Conservation (phyloP, 2,888 invertebrate species). For the Koerneria pararmatus region DNA sequence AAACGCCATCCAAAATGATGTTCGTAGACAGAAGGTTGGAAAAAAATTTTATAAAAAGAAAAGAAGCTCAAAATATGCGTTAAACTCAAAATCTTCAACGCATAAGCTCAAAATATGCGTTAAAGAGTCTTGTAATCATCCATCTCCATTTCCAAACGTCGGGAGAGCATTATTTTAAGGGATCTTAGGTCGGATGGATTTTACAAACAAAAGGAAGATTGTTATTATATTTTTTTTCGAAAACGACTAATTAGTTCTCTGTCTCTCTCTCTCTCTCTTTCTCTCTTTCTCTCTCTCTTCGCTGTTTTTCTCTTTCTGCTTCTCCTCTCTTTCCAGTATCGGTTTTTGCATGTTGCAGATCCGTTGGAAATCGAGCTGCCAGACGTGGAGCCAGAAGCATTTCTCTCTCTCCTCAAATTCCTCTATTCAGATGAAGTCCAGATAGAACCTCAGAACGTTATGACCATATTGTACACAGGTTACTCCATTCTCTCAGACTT, state of each 20-base stretch:
- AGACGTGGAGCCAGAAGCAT: constrained; percentile 79
- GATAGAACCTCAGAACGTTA: constrained; percentile 79
- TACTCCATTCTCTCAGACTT: too few species aligned
- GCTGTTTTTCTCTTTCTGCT: not conserved
- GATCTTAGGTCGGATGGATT: too few species aligned
- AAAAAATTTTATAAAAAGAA: too few species aligned
- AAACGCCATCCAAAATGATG: too few species aligned
- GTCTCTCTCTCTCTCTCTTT: constrained; percentile 3
- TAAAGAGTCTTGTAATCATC: too few species aligned
- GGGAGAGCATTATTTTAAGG: too few species aligned
- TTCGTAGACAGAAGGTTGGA: too few species aligned
- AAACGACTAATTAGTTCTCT: too few species aligned
- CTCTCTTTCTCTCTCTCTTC: constrained; percentile 6
- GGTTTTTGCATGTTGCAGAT: constrained; percentile 19
- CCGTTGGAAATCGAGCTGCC: constrained; percentile 74
- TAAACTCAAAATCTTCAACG: too few species aligned
- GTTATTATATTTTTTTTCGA: not conserved
- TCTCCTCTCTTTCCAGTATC: constrained; percentile 4
- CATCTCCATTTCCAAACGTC: too few species aligned
- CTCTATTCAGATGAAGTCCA: constrained; percentile 77
- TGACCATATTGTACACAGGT: constrained; percentile 76
- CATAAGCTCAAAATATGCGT: too few species aligned
- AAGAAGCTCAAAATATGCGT: too few species aligned
- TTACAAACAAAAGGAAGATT: constrained; percentile 3
- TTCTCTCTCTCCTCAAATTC: constrained; percentile 71